These are phyloP conservation scores for Stictonetta naevosa DNA, from an alignment of 2,113 vertebrate species.

Conservation along the genomic window DNA sequence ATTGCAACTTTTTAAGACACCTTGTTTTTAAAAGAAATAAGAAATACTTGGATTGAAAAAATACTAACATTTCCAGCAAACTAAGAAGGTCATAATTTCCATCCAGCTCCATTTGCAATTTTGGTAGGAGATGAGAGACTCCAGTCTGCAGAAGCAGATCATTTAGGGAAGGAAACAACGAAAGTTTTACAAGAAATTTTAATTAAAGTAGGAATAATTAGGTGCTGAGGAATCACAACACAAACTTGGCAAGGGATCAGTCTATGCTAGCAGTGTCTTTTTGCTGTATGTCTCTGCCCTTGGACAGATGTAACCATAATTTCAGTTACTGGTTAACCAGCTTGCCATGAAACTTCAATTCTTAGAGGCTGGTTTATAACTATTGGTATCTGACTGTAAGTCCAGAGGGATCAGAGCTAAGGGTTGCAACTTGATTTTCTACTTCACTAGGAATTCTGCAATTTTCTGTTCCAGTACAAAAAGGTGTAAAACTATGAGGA, in stretches of 20 bases:
- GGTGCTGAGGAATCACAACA: conserved; percentile 49
- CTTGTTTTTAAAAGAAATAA: background rate
- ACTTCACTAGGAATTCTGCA: background rate
- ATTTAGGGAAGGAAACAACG: conserved; percentile 38
- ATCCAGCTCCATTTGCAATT: conserved; percentile 3
- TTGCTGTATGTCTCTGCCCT: conserved; percentile 47
- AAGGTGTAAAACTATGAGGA: background rate
- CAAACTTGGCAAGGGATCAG: conserved; percentile 18
- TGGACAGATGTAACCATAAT: conserved; percentile 43
- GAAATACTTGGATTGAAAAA: background rate
- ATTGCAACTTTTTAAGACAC: background rate
- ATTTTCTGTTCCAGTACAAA: background rate
- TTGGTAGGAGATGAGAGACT: conserved; percentile 44
- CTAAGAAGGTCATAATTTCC: conserved; percentile 31
- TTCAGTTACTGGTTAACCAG: conserved; percentile 66
- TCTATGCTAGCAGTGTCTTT: conserved; percentile 34
- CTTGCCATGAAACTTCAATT: background rate
- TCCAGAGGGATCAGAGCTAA: background rate
- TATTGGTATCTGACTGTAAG: background rate
- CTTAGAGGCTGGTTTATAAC: background rate
- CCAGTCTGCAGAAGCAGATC: conserved; percentile 19
- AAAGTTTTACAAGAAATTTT: conserved; percentile 45
- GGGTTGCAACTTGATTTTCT: background rate
- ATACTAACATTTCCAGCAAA: background rate
- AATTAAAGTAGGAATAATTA: conserved; percentile 61